Evolutionary conservation across 2,888 invertebrate species (phyloP), one percentile per base, ranked within the genome.

Genomic region (Elmis aenea): DNA sequence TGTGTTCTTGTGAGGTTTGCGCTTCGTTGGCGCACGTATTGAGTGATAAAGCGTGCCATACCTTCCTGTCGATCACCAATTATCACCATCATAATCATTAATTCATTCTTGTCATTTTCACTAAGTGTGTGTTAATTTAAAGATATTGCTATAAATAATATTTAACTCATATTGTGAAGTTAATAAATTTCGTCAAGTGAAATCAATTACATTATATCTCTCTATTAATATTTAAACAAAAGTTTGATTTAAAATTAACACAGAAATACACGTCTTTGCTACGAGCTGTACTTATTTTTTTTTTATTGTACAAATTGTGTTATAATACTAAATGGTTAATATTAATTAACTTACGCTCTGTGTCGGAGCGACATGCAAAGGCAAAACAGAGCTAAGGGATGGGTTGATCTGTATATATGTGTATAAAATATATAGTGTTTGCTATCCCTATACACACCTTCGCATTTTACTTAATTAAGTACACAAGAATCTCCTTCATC

Each of bases 221-320:
- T 59, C 58, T 56, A 57, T 47, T 48, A 47, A 40, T 46, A 44
- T 39, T 43, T n/a, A 30, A 26, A 26, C 5, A 22, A 22, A 20
- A 27, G 18, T 32, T 32, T 16, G 25, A 29, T 34, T 23, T 40
- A 31, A 20, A 51, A 58, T 57, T 61, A 55, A 61, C 56, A 60
- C 51, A 55, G 56, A 57, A 52, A 54, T 50, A 61, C 59, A 75
- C 74, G 74, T 75, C 74, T 75, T 76, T 76, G 76, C 75, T 76
- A 77, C 75, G 74, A 77, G 73, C 76, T 77, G 77, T 77, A 77
- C 76, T 78, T 77, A 77, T 76, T 64, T 52, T 48, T 41, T 73
- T 74, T 77, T 74, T 72, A 77, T 75, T 75, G 76, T 79, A 79
- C 78, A 78, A 79, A 78, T 77, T 77, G 76, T 76, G 75, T 74